Conservation (phyloP, 2,797 vertebrate species). For the Coregonus ussuriensis region DNA sequence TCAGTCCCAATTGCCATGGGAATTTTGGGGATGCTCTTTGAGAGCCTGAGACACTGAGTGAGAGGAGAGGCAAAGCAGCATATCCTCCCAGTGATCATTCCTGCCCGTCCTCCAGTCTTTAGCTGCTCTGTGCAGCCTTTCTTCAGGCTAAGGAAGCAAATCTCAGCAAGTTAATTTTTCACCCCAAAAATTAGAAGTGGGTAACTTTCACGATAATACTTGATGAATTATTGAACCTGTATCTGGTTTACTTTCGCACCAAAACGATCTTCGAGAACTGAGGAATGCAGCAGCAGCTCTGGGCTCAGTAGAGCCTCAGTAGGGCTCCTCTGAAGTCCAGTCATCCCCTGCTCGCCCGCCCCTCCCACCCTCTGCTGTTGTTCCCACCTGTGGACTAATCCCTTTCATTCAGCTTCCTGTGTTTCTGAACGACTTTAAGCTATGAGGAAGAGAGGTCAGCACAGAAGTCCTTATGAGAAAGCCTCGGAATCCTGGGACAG, state of each 20-base stretch:
- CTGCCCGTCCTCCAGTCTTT: slow-evolving; percentile 17
- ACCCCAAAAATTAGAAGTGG: slow-evolving; percentile 35
- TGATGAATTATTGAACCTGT: slow-evolving; percentile 55
- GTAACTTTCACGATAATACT: slow-evolving; percentile 26
- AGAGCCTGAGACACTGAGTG: slow-evolving; percentile 34
- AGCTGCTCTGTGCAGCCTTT: slow-evolving; percentile 47
- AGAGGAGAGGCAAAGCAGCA: slow-evolving; percentile 7
- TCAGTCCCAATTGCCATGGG: slow-evolving; percentile 27
- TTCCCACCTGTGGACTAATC: no score
- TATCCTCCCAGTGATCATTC: slow-evolving; percentile 22
- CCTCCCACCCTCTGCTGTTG: no score
- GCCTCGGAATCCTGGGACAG: slow-evolving; percentile 35
- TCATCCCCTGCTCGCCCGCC: neutral
- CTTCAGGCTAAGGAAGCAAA: slow-evolving; percentile 40
- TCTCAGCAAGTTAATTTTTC: slow-evolving; percentile 28
- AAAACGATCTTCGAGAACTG: slow-evolving; percentile 43
- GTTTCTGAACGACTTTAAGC: slow-evolving; percentile 47
- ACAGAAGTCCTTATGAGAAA: slow-evolving; percentile 33
- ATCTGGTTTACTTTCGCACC: slow-evolving; percentile 38
- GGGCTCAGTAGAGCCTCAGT: slow-evolving; percentile 17
- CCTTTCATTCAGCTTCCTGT: slow-evolving; percentile 30
- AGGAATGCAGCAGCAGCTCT: slow-evolving; percentile 1
- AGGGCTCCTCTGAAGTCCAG: slow-evolving; percentile 29
- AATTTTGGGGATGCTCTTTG: slow-evolving; percentile 64
- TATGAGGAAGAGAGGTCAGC: slow-evolving; percentile 35